phyloP scores from a whole-genome alignment of 2,113 vertebrate species.

The Pavo muticus region DNA sequence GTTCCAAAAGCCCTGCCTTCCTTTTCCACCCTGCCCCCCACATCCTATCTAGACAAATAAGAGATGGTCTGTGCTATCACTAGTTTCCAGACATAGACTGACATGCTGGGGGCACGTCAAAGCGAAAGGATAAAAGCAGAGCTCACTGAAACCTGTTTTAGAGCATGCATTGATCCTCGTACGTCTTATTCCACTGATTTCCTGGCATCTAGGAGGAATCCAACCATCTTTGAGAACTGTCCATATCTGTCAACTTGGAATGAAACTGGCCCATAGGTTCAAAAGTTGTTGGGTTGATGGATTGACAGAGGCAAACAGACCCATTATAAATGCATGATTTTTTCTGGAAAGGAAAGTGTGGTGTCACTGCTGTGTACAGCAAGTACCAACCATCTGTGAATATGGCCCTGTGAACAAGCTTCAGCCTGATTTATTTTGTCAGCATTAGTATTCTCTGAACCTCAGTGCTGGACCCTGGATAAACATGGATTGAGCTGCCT shows the following conservation, averaged over 20 bases:
- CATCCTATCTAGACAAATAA: fast-evolving
- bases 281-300: background rate
- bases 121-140: background rate
- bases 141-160: background rate
- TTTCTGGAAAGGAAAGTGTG: background rate
- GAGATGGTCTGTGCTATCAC: fast-evolving
- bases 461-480: background rate
- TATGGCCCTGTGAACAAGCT: background rate
- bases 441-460: background rate
- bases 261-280: background rate
- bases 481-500: background rate
- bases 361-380: background rate
- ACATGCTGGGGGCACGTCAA: background rate
- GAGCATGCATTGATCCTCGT: fast-evolving
- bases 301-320: background rate
- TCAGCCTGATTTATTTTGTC: background rate
- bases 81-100: background rate
- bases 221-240: background rate
- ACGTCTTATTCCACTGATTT: background rate
- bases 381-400: background rate
- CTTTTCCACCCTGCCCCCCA: fast-evolving
- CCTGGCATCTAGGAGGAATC: background rate
- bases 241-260: fast-evolving
- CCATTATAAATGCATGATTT: background rate
- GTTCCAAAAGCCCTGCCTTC: background rate